These are phyloP conservation scores for Agonopterix alstromeriana DNA, from an alignment of 2,888 invertebrate species.

Conservation along the genomic window DNA sequence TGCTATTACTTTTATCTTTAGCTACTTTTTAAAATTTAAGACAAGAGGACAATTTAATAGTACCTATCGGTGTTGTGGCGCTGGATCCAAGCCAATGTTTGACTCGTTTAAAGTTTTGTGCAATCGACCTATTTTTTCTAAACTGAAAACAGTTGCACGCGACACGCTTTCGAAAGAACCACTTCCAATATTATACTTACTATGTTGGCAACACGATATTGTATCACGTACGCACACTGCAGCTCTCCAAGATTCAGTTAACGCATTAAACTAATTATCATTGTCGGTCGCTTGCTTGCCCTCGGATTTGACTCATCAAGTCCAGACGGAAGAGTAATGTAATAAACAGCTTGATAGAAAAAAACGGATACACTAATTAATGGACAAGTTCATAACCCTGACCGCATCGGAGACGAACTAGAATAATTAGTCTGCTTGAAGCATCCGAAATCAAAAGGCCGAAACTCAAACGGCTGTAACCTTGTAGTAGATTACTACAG, in stretches of 20 bases:
- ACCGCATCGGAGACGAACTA: slow-evolving; percentile 36
- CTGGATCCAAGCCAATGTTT: slow-evolving; percentile 65
- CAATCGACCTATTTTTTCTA: slow-evolving; percentile 74
- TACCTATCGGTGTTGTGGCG: slow-evolving; percentile 44
- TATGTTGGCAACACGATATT: neutral
- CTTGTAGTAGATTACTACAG: slow-evolving; percentile 25
- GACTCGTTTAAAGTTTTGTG: slow-evolving; percentile 66
- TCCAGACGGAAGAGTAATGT: slow-evolving; percentile 54
- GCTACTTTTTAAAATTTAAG: slow-evolving; percentile 32
- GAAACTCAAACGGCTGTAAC: slow-evolving; percentile 17
- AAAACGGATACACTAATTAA: slow-evolving; percentile 72
- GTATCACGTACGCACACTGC: neutral
- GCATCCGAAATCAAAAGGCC: slow-evolving; percentile 14
- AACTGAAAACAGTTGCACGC: slow-evolving; percentile 64
- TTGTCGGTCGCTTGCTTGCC: slow-evolving; percentile 49
- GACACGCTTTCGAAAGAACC: slow-evolving; percentile 38
- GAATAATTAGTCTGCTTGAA: slow-evolving; percentile 32
- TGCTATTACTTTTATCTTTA: slow-evolving; percentile 19
- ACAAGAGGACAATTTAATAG: slow-evolving; percentile 55
- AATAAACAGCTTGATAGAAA: slow-evolving; percentile 61
- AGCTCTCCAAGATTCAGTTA: slow-evolving; percentile 25
- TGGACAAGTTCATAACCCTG: slow-evolving; percentile 57
- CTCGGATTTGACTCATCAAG: slow-evolving; percentile 52
- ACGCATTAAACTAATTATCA: slow-evolving; percentile 35
- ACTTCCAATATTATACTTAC: slow-evolving; percentile 11